Conservation (phyloP, 2,113 vertebrate genomes). For the Pachypanchax playfairii region DNA sequence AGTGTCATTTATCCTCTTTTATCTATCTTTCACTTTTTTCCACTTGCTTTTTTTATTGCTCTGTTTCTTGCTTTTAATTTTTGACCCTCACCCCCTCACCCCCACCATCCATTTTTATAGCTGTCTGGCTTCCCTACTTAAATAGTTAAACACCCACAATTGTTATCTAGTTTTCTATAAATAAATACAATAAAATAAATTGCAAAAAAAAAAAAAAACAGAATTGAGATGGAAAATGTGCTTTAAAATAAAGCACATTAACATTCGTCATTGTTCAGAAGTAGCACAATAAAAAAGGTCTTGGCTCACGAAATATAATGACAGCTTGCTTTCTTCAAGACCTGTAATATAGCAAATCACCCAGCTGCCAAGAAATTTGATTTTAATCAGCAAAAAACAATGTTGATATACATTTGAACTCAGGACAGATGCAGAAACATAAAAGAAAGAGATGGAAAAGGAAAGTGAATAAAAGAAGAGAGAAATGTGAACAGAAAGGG, state of each 20-base stretch:
- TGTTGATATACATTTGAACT: not conserved
- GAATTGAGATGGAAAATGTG: not conserved
- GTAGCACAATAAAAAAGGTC: slow-evolving; percentile 8
- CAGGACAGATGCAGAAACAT: not conserved
- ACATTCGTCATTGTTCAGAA: slow-evolving; percentile 1
- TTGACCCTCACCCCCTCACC: slow-evolving; percentile 10
- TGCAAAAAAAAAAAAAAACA: not conserved
- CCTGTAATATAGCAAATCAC: slow-evolving; percentile 8
- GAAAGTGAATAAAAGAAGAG: not conserved
- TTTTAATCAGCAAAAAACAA: slow-evolving; percentile 49
- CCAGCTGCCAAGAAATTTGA: slow-evolving; percentile 12
- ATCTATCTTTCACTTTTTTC: slow-evolving; percentile 57
- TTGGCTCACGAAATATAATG: slow-evolving; percentile 31
- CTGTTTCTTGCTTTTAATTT: slow-evolving; percentile 64
- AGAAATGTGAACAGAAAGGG: not conserved
- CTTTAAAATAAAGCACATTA: not conserved
- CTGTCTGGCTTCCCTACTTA: slow-evolving; percentile 16
- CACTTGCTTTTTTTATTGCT: slow-evolving; percentile 52
- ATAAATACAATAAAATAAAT: slow-evolving; percentile 11
- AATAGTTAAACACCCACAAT: slow-evolving; percentile 12
- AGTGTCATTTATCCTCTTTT: slow-evolving; percentile 77
- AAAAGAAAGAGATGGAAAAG: not conserved
- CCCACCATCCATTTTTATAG: not conserved
- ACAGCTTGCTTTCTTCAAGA: slow-evolving; percentile 20
- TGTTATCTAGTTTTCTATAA: not conserved